phyloP scores from a whole-genome alignment of 2,797 vertebrate genomes.

The Nyctalus aviator region DNA sequence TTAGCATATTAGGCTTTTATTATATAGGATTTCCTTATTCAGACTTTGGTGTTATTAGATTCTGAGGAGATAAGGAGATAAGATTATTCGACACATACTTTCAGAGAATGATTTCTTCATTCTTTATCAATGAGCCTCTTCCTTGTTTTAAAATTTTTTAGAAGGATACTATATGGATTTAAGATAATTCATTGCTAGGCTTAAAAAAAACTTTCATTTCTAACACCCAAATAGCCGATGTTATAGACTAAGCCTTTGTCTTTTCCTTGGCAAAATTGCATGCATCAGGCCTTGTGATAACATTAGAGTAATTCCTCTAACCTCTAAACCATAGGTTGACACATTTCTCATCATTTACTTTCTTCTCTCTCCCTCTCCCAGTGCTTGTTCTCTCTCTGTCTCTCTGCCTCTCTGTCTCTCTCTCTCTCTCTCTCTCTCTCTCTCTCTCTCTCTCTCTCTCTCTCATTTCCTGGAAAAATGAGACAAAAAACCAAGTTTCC shows the following conservation, averaged over 20 bases:
- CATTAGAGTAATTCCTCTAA: neutral
- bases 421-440: neutral
- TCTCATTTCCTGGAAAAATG: neutral
- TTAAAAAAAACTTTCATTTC: constrained; percentile 42
- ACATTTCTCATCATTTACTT: neutral
- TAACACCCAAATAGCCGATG: neutral
- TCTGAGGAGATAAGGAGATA: constrained; percentile 47
- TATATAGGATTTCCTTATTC: neutral
- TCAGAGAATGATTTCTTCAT: constrained; percentile 43
- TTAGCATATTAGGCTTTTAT: too few relatives aligned
- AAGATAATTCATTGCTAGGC: constrained; percentile 46
- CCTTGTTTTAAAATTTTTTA: neutral
- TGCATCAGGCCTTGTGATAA: neutral
- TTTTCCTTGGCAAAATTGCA: neutral
- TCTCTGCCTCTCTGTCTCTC: accelerated
- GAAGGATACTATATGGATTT: constrained; percentile 49
- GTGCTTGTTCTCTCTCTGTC: accelerated
- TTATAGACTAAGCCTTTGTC: neutral
- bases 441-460: neutral
- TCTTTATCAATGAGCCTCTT: constrained; percentile 28
- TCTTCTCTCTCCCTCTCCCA: too few relatives aligned
- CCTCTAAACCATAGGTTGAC: neutral
- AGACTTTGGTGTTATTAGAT: constrained; percentile 56
- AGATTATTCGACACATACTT: constrained; percentile 16
- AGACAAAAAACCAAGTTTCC: constrained; percentile 5